phyloP scores from a whole-genome alignment of 2,113 vertebrate genomes.

The Tachuris rubrigastra region DNA sequence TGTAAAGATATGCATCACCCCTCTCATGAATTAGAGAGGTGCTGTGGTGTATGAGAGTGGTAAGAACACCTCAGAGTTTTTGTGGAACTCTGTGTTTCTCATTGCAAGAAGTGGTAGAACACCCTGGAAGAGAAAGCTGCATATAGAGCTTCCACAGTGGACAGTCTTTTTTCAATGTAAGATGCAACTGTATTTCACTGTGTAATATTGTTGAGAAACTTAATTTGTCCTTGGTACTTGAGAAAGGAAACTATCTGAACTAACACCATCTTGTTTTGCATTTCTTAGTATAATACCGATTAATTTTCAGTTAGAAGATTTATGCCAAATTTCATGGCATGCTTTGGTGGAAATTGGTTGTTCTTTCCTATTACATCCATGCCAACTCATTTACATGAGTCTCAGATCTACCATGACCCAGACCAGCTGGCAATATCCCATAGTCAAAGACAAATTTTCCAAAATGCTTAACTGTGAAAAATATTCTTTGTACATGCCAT shows the following conservation, averaged over 20 bases:
- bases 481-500: not conserved
- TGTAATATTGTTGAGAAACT: not conserved
- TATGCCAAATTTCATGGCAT: conserved; percentile 42
- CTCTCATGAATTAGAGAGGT: not conserved
- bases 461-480: not conserved
- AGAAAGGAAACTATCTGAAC: not conserved
- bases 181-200: not conserved
- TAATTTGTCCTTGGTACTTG: not conserved
- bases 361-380: not conserved
- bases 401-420: conserved; percentile 14
- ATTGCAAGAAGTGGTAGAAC: not conserved
- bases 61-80: not conserved
- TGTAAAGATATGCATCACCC: not conserved
- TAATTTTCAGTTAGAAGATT: conserved; percentile 55
- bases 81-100: not conserved
- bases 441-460: conserved; percentile 35
- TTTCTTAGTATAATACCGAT: conserved; percentile 13
- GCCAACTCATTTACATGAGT: not conserved
- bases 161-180: not conserved
- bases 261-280: not conserved
- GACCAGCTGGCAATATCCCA: conserved; percentile 19
- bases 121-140: not conserved
- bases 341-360: conserved; percentile 46
- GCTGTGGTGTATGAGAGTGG: not conserved
- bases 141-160: not conserved